A percentile compares a stretch with the other conserved stretches of the same genome.
Conservation (phyloP, 2,888 invertebrate genomes). For the Hydropsyche betteni region DNA sequence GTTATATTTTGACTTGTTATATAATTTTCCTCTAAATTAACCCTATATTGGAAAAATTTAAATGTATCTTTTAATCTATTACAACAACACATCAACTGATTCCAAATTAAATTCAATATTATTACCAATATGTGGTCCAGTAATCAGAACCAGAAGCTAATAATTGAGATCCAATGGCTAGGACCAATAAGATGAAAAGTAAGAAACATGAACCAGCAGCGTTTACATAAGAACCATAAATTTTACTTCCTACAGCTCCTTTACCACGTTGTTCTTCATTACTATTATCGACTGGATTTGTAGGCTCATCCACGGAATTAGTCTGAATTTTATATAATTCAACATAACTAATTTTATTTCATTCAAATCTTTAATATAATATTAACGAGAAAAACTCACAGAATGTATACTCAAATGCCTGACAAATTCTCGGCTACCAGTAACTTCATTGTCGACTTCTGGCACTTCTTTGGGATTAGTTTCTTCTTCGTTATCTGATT, state of each 20-base stretch:
- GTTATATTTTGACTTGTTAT: background rate
- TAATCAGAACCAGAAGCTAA: slow-evolving; percentile 80
- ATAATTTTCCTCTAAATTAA: slow-evolving; percentile 64
- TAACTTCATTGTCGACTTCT: slow-evolving; percentile 52
- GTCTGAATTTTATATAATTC: slow-evolving; percentile 57
- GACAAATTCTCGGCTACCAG: slow-evolving; percentile 61
- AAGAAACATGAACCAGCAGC: slow-evolving; percentile 76
- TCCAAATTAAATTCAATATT: too few relatives aligned
- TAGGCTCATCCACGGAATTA: slow-evolving; percentile 66
- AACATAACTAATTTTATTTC: background rate
- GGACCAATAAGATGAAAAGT: slow-evolving; percentile 67
- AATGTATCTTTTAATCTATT: too few relatives aligned
- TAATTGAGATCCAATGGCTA: slow-evolving; percentile 74
- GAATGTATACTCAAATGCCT: slow-evolving; percentile 66
- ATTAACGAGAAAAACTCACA: slow-evolving; percentile 54
- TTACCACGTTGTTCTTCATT: slow-evolving; percentile 68
- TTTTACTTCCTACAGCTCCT: slow-evolving; percentile 70
- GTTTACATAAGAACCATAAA: slow-evolving; percentile 74
- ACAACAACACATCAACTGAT: too few relatives aligned
- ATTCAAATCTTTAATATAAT: too few relatives aligned
- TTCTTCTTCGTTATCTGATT: slow-evolving; percentile 54
- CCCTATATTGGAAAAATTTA: slow-evolving; percentile 59
- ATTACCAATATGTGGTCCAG: slow-evolving; percentile 79
- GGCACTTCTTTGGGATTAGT: slow-evolving; percentile 53
- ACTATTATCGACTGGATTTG: slow-evolving; percentile 61